A percentile compares a stretch with the other conserved stretches of the same genome.
Conservation (phyloP, 2,113 vertebrate genomes). For the Halcyon malimbica region DNA sequence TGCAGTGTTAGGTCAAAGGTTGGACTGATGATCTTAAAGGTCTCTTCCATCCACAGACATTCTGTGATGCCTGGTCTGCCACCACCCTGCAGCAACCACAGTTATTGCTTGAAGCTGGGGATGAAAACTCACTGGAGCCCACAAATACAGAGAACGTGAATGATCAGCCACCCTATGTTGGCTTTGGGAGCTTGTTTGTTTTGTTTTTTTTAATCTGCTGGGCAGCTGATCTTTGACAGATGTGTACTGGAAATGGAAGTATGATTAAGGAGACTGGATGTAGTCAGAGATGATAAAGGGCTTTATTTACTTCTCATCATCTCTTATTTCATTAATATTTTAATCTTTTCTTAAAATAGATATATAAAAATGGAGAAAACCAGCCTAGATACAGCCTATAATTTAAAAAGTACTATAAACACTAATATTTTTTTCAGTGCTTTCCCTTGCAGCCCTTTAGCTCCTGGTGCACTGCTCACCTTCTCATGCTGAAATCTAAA, state of each 20-base stretch:
- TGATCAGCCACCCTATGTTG: background rate
- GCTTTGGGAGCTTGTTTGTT: background rate
- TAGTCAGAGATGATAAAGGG: background rate
- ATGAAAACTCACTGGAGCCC: background rate
- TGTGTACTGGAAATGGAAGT: background rate
- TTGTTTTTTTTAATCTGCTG: background rate
- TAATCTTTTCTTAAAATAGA: background rate
- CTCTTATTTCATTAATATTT: background rate
- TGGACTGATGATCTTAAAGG: too few relatives aligned
- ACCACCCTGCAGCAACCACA: background rate
- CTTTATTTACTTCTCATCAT: conserved; percentile 13
- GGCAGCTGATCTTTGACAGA: background rate
- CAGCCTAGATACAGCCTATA: background rate
- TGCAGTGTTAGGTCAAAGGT: too few relatives aligned
- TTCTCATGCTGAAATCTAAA: background rate
- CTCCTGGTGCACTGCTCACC: background rate
- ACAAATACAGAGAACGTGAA: background rate
- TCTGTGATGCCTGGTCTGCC: background rate
- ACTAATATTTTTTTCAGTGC: background rate
- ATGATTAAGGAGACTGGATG: background rate
- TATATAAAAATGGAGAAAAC: background rate
- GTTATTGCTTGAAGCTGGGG: background rate
- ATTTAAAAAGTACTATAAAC: background rate
- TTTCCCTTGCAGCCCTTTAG: background rate
- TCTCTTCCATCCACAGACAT: too few relatives aligned